Evolutionary conservation across 2,797 vertebrate species (phyloP).

Genomic region (Coendou prehensilis): DNA sequence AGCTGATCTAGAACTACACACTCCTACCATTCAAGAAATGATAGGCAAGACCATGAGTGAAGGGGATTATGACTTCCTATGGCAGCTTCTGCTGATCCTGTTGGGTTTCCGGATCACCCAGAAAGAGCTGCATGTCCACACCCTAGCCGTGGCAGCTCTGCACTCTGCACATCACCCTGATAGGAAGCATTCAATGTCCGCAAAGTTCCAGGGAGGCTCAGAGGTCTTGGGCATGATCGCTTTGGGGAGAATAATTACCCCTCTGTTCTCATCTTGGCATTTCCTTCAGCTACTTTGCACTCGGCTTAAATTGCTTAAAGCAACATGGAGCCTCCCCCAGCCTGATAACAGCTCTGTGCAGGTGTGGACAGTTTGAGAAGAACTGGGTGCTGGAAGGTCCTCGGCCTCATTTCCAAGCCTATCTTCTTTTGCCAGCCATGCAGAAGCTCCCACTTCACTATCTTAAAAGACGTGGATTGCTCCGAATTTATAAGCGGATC

Average conservation of each 20-base stretch:
- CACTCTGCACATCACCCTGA: not conserved
- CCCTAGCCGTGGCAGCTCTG: not conserved
- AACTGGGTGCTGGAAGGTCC: not conserved
- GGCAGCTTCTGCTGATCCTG: not conserved
- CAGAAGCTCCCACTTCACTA: not conserved
- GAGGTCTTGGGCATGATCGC: not conserved
- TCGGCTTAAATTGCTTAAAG: not conserved
- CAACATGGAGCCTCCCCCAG: accelerated
- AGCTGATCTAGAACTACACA: accelerated
- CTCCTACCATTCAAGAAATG: not conserved
- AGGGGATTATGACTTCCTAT: not conserved
- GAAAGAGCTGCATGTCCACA: not conserved
- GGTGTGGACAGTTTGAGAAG: not conserved
- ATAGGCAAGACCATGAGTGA: accelerated
- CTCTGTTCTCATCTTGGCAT: not conserved
- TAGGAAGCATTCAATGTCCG: not conserved
- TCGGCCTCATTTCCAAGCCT: accelerated
- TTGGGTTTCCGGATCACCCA: not conserved
- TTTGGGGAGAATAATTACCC: not conserved
- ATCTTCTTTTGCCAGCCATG: not conserved
- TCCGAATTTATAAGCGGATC: not conserved
- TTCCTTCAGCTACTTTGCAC: not conserved
- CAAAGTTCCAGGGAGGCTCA: not conserved
- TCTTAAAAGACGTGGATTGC: not conserved
- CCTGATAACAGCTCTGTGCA: not conserved